A percentile compares a stretch with the other conserved stretches of the same genome.
Evolutionary conservation across 2,888 invertebrate genomes (phyloP).

Genomic region (Cetonia aurata): DNA sequence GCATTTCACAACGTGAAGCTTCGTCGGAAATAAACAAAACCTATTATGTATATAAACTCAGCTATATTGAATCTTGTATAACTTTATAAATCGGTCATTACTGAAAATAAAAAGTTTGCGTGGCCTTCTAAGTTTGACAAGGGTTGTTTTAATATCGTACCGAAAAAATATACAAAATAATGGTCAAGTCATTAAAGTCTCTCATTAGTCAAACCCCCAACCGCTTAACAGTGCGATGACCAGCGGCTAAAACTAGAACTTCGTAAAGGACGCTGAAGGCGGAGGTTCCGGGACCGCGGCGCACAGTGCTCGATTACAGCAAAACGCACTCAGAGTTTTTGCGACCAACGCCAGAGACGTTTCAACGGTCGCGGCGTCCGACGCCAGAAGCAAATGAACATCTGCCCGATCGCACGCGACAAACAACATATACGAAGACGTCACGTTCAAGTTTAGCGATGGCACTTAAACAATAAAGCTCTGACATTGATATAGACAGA

Average conservation of each 20-base stretch:
- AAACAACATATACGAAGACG: slow-evolving; percentile 5
- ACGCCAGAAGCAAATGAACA: slow-evolving; percentile 10
- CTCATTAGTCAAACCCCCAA: slow-evolving; percentile 25
- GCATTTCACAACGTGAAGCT: too few relatives aligned
- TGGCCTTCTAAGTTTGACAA: background rate
- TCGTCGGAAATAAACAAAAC: too few relatives aligned
- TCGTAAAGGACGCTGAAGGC: background rate
- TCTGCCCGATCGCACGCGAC: slow-evolving; percentile 36
- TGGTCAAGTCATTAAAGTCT: slow-evolving; percentile 33
- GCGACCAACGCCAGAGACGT: background rate
- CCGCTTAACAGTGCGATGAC: background rate
- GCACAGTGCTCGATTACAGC: slow-evolving; percentile 17
- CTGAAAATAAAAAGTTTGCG: too few relatives aligned
- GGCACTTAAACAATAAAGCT: slow-evolving; percentile 29
- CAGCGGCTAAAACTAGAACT: background rate
- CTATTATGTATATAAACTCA: too few relatives aligned
- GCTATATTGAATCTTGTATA: too few relatives aligned
- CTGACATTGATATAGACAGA: slow-evolving; percentile 21
- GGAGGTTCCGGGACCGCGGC: too few relatives aligned
- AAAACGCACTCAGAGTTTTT: slow-evolving; percentile 37
- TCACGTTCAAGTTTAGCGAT: background rate
- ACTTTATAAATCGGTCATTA: too few relatives aligned
- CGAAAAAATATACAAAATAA: slow-evolving; percentile 2
- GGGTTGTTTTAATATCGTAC: slow-evolving; percentile 1
- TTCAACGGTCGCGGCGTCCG: background rate